Percentiles rank a stretch among this genome's conserved stretches.
These are phyloP conservation scores for Pluvialis apricaria DNA, from an alignment of 2,113 vertebrate species.

Conservation along the genomic window DNA sequence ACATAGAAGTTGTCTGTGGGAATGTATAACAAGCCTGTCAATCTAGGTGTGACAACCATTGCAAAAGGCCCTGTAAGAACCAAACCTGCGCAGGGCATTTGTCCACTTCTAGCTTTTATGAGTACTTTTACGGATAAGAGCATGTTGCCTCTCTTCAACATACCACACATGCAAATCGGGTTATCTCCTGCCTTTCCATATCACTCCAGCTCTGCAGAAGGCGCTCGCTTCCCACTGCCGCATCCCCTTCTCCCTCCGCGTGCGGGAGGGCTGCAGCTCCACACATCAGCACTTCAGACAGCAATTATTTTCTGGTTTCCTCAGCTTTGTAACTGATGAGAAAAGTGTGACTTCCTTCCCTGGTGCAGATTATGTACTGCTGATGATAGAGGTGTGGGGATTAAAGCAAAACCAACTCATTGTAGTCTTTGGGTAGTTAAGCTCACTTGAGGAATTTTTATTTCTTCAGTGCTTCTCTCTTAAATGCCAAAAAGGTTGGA, in stretches of 20 bases:
- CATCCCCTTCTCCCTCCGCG: background rate
- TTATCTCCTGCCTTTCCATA: background rate
- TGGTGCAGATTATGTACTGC: background rate
- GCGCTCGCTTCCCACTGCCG: background rate
- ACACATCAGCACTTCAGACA: background rate
- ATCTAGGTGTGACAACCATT: background rate
- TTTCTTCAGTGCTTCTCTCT: background rate
- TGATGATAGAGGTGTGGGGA: background rate
- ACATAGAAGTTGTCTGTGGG: background rate
- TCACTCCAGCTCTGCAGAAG: background rate
- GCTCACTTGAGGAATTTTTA: background rate
- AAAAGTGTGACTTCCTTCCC: background rate
- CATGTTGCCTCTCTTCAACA: background rate
- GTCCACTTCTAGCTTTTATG: background rate
- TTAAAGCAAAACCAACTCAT: background rate
- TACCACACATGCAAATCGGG: no score
- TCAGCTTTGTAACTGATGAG: background rate
- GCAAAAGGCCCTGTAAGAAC: background rate
- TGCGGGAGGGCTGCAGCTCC: background rate
- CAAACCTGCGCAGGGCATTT: background rate
- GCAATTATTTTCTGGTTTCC: background rate
- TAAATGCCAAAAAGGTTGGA: background rate
- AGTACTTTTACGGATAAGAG: background rate
- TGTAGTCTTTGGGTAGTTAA: background rate
- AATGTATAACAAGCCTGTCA: background rate